A percentile compares a stretch with the other conserved stretches of the same genome.
Evolutionary conservation across 2,888 invertebrate species (phyloP).

Genomic region (Scotopteryx bipunctaria): DNA sequence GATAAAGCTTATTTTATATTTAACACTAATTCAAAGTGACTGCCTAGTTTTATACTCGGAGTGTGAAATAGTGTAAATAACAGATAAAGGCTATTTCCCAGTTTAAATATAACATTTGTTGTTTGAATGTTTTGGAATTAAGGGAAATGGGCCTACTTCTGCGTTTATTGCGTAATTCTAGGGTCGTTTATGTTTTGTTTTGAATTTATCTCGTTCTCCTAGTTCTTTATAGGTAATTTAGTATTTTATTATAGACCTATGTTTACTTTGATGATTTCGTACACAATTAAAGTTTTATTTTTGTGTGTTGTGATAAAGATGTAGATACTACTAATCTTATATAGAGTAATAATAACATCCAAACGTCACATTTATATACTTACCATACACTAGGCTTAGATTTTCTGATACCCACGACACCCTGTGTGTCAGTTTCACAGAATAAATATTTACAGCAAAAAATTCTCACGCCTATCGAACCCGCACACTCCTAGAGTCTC

Average conservation of each 20-base stretch:
- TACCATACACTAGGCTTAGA: too few relatives aligned
- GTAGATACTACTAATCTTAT: too few relatives aligned
- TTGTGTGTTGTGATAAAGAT: too few relatives aligned
- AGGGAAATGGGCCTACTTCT: conserved; percentile 39
- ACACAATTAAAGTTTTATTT: too few relatives aligned
- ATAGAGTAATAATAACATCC: too few relatives aligned
- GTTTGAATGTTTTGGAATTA: conserved; percentile 39
- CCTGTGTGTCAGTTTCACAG: too few relatives aligned
- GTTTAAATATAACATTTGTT: conserved; percentile 48
- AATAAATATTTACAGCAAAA: too few relatives aligned
- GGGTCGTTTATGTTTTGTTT: conserved; percentile 19
- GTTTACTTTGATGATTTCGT: conserved; percentile 5
- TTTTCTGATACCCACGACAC: too few relatives aligned
- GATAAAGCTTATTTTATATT: neutral
- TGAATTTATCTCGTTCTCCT: conserved; percentile 11
- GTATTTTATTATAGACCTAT: too few relatives aligned
- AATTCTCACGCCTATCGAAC: too few relatives aligned
- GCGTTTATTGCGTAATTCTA: conserved; percentile 34
- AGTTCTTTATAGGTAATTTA: conserved; percentile 7
- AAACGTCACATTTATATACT: too few relatives aligned
- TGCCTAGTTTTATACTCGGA: conserved; percentile 34
- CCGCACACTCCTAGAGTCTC: too few relatives aligned
- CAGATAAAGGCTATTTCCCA: conserved; percentile 47
- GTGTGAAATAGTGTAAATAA: conserved; percentile 43
- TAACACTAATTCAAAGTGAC: neutral